phyloP scores from a whole-genome alignment of 37 sponge, comb jelly and placozoan species.

The Dysidea cf. avara region DNA sequence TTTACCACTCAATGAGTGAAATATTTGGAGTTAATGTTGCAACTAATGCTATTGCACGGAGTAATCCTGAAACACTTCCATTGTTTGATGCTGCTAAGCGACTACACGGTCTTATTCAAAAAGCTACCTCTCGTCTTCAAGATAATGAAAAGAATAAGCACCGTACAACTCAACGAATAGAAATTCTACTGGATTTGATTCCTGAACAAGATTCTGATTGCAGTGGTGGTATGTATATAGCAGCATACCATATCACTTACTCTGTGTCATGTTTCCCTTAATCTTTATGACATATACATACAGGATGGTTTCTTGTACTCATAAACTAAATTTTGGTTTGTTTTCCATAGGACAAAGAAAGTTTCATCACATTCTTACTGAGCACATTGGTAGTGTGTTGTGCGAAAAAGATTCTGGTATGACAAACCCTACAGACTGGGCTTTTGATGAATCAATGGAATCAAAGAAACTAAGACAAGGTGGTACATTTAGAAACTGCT shows the following conservation, averaged over 20 bases:
- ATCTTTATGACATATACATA: not conserved
- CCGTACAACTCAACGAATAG: constrained; percentile 31
- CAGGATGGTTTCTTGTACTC: not conserved
- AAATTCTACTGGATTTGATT: constrained; percentile 28
- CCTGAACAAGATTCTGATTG: constrained; percentile 1
- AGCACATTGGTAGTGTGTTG: constrained; percentile 30
- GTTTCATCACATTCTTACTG: constrained; percentile 42
- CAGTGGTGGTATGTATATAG: no score
- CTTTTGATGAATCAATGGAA: constrained; percentile 54
- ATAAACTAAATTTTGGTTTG: not conserved
- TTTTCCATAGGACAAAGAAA: constrained; percentile 5
- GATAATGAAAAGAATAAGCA: constrained; percentile 20
- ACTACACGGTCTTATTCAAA: constrained; percentile 52
- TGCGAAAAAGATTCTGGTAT: constrained; percentile 38
- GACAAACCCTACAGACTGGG: constrained; percentile 41
- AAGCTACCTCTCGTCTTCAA: constrained; percentile 45
- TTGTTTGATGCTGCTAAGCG: constrained; percentile 16
- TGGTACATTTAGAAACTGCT: constrained; percentile 57
- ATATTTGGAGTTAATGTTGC: constrained; percentile 8
- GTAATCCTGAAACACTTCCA: not conserved
- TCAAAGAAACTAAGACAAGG: constrained; percentile 49
- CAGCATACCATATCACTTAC: no score
- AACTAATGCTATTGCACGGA: not conserved
- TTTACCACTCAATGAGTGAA: constrained; percentile 36
- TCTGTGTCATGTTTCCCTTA: not conserved